A percentile compares a stretch with the other conserved stretches of the same genome.
phyloP scores from a whole-genome alignment of 2,888 invertebrate genomes.

The Agonopterix heracliana region DNA sequence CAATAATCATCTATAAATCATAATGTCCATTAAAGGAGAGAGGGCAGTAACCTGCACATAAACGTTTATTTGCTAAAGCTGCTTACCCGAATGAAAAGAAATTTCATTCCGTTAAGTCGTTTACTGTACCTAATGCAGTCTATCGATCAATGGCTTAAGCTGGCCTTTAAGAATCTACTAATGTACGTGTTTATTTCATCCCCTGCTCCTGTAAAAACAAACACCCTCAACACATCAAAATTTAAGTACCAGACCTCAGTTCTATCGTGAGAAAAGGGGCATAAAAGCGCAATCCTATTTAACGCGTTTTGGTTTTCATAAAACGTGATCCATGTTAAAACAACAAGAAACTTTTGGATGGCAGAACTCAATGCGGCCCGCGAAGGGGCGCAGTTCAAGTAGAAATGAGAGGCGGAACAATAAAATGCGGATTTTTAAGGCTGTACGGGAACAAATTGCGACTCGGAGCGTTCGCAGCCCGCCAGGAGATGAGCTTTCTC shows the following conservation, averaged over 20 bases:
- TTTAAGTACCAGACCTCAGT: background rate
- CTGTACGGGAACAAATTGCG: conserved; percentile 68
- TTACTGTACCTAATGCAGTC: no score
- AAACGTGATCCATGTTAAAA: conserved; percentile 22
- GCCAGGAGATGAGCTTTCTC: conserved; percentile 46
- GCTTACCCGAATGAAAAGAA: no score
- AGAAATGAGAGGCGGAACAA: conserved; percentile 62
- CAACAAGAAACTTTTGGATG: conserved; percentile 24
- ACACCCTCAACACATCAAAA: background rate
- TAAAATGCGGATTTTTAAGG: conserved; percentile 72
- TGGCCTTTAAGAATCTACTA: no score
- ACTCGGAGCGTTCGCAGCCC: conserved; percentile 47
- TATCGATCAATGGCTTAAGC: no score
- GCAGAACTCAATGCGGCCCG: conserved; percentile 39
- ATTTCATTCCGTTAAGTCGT: no score
- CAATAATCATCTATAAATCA: no score
- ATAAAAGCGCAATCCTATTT: conserved; percentile 14
- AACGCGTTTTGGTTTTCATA: conserved; percentile 18
- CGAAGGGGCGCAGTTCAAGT: conserved; percentile 45
- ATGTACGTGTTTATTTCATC: no score
- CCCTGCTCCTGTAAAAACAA: background rate
- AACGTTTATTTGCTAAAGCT: no score
- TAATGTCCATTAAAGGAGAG: no score
- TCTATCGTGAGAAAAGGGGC: background rate
- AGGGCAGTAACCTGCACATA: no score